phyloP scores from a whole-genome alignment of 2,113 vertebrate species.

The Brachyhypopomus gauderio region DNA sequence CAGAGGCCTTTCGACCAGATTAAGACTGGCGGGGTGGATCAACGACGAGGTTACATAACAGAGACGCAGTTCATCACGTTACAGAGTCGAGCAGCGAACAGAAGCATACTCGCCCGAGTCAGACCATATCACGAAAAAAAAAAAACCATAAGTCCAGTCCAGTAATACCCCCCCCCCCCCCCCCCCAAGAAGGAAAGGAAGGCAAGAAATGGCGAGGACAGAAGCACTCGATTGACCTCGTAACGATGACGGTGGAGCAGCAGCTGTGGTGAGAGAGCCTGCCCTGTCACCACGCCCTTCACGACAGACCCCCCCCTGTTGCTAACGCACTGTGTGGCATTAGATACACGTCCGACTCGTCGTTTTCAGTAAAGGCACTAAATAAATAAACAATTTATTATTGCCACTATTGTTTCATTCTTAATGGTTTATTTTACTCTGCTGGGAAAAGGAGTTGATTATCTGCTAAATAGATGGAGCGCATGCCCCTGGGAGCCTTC shows the following conservation, averaged over 20 bases:
- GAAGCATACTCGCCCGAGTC: slow-evolving; percentile 22
- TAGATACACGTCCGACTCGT: background rate
- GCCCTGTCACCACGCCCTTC: background rate
- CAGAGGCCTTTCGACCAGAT: slow-evolving; percentile 56
- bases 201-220: background rate
- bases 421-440: too few relatives aligned
- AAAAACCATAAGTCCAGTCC: background rate
- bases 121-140: slow-evolving; percentile 6
- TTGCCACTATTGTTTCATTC: too few relatives aligned
- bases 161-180: too few relatives aligned
- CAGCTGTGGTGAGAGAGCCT: background rate
- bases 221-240: background rate
- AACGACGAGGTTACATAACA: slow-evolving; percentile 60
- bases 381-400: too few relatives aligned
- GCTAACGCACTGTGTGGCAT: background rate
- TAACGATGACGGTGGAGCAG: background rate
- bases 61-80: slow-evolving; percentile 54
- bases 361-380: background rate
- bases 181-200: background rate
- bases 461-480: too few relatives aligned
- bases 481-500: too few relatives aligned
- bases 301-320: background rate
- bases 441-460: too few relatives aligned
- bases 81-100: slow-evolving; percentile 54
- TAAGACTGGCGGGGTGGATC: slow-evolving; percentile 39